These are phyloP conservation scores for Branchipolynoe longqiensis DNA, from an alignment of 2,888 invertebrate species.

Conservation along the genomic window DNA sequence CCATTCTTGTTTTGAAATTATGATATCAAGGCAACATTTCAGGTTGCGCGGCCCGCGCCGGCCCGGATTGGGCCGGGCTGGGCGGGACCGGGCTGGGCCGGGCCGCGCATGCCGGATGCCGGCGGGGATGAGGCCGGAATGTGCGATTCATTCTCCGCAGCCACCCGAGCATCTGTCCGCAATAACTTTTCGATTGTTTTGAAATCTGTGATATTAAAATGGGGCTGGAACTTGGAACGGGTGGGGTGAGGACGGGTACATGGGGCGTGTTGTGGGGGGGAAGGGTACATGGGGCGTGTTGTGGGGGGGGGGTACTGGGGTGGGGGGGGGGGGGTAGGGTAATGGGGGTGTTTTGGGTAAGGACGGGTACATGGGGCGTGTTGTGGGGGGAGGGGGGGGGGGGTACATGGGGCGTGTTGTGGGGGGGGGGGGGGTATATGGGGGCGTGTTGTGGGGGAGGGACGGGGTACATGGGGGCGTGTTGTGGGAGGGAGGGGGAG, in stretches of 20 bases:
- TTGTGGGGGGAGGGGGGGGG: too few relatives aligned
- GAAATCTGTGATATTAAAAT: slow-evolving; percentile 48
- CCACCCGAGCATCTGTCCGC: slow-evolving; percentile 23
- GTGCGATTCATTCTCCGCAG: slow-evolving; percentile 16
- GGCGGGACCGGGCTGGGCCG: slow-evolving; percentile 4
- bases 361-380: slow-evolving; percentile 20
- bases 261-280: too few relatives aligned
- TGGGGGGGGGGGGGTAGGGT: not conserved
- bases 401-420: not conserved
- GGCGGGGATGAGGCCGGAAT: not conserved
- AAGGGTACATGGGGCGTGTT: too few relatives aligned
- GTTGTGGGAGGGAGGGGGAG: too few relatives aligned
- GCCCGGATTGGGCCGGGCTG: not conserved
- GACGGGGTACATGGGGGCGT: too few relatives aligned
- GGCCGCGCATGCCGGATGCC: too few relatives aligned
- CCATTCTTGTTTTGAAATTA: slow-evolving; percentile 51
- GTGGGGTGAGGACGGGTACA: too few relatives aligned
- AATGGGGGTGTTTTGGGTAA: not conserved
- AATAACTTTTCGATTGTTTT: slow-evolving; percentile 43
- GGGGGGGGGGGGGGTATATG: not conserved
- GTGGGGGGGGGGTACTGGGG: too few relatives aligned
- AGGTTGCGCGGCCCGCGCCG: not conserved
- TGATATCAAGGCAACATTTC: slow-evolving; percentile 51
- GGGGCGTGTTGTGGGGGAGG: not conserved
- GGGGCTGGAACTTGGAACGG: too few relatives aligned